Percentiles rank a stretch among this genome's conserved stretches.
Conservation (phyloP, 2,888 invertebrate genomes). For the Leucoma salicis region DNA sequence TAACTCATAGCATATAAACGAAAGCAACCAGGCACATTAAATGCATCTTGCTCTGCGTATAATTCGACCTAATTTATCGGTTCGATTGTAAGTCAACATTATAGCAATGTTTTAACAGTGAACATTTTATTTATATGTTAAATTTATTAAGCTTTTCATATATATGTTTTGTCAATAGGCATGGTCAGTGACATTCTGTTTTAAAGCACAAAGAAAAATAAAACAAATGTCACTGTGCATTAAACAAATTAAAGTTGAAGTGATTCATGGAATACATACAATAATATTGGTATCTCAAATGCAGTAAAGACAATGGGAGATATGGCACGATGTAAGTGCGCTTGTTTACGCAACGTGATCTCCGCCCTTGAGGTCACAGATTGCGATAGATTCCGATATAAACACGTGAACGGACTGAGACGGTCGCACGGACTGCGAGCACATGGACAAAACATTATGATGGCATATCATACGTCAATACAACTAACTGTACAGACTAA, state of each 20-base stretch:
- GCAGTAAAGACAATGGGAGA: slow-evolving; percentile 23
- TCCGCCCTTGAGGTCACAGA: slow-evolving; percentile 45
- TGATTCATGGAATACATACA: slow-evolving; percentile 1
- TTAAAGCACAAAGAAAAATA: background rate
- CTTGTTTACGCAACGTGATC: slow-evolving; percentile 47
- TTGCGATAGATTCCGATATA: slow-evolving; percentile 43
- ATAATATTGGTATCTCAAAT: slow-evolving; percentile 9
- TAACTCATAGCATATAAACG: too few relatives aligned
- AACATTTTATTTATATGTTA: slow-evolving; percentile 15
- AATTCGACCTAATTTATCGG: slow-evolving; percentile 44
- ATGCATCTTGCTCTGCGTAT: slow-evolving; percentile 29
- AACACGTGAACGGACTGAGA: slow-evolving; percentile 43
- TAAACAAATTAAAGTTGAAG: background rate
- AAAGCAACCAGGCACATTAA: too few relatives aligned
- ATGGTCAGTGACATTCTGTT: background rate
- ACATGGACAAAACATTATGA: slow-evolving; percentile 44
- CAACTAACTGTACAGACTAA: slow-evolving; percentile 18
- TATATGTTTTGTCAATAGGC: background rate
- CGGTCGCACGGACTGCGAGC: slow-evolving; percentile 39
- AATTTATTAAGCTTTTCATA: slow-evolving; percentile 10
- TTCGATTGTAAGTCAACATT: slow-evolving; percentile 21
- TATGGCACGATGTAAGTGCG: slow-evolving; percentile 30
- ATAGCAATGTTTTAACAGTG: slow-evolving; percentile 15
- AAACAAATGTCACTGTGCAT: background rate
- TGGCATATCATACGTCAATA: slow-evolving; percentile 34